Base-by-base conservation (phyloP, 2,113 vertebrate species). In the Lagenorhynchus albirostris region DNA sequence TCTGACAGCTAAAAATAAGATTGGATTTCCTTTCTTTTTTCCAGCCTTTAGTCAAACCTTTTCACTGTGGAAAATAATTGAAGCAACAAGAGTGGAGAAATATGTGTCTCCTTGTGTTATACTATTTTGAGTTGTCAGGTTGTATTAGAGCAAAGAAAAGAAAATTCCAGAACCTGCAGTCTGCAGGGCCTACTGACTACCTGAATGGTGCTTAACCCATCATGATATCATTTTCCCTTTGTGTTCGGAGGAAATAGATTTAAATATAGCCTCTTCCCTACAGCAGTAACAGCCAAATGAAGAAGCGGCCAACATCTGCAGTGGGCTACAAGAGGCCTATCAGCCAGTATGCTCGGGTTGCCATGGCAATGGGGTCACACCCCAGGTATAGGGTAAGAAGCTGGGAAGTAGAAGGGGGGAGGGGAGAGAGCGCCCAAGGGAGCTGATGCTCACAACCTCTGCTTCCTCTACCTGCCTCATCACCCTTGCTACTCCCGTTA, bases 301-400 rank as follows among this genome's bases (percentile, higher is more conserved):
- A 99, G 99, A 99, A 98, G 95, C 98, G 99, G 41, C 99, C 99
- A 0, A 99, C 98, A 0, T 99, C 99, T 0, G 99, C 99, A 0
- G 99, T 99, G 95, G 99, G 99, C 94, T 99, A 99, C 98, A 99
- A 99, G 98, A 99, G 99, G 88, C 99, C 99, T 50, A 99, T 99
- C 98, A 99, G 99, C 98, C 99, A 99, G 20, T 99, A 99, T 38
- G 99, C 99, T 86, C 99, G 99, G 38, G 99, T 99, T 97, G 99
- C 99, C 98, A 99, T 99, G 97, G 99, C 99, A 94, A 99, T 99
- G 94, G 99, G 99, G 11, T 98, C 99, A 68, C 99, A 99, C 29
- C 99, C 98, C 13, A 99, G 99, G 98, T 99, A 99, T 97, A 98
- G 99, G 99, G 99, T 99, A 98, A 97, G 99, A 98, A 87, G 74